Conservation (phyloP, 2,888 invertebrate genomes). For the Lochmaea crataegi region DNA sequence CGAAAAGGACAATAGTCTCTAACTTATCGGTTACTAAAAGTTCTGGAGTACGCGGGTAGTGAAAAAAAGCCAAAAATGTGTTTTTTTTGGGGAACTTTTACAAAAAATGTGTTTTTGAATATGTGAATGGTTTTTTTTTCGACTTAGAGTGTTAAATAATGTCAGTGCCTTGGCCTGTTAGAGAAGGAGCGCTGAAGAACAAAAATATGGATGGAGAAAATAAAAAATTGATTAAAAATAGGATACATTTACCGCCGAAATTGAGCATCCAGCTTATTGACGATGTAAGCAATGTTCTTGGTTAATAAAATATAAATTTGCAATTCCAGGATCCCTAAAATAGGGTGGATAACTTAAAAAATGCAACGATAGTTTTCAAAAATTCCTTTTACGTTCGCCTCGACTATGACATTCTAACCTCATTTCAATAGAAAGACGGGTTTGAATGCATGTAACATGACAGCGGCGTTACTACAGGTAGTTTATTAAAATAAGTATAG, state of each 20-base stretch:
- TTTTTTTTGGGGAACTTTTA: neutral
- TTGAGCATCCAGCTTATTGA: constrained; percentile 43
- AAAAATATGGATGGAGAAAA: constrained; percentile 61
- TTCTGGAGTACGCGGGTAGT: neutral
- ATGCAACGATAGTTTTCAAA: too few relatives aligned
- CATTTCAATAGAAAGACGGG: too few relatives aligned
- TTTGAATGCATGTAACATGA: too few relatives aligned
- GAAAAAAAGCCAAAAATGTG: neutral
- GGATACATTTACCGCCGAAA: constrained; percentile 47
- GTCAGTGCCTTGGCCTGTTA: constrained; percentile 81
- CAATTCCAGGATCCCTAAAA: too few relatives aligned
- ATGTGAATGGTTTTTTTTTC: constrained; percentile 3
- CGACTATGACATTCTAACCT: too few relatives aligned
- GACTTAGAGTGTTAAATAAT: constrained; percentile 54
- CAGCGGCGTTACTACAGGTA: too few relatives aligned
- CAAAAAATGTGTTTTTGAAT: neutral
- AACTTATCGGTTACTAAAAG: neutral
- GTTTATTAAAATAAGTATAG: too few relatives aligned
- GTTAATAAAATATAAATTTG: too few relatives aligned
- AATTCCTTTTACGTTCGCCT: too few relatives aligned
- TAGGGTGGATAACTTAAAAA: too few relatives aligned
- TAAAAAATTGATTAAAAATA: constrained; percentile 42
- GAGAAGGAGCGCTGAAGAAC: constrained; percentile 70
- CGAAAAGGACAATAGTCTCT: neutral
- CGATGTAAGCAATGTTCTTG: constrained; percentile 39